phyloP scores from a whole-genome alignment of 1,140 invertebrate species.

The Zaprionus taronus region DNA sequence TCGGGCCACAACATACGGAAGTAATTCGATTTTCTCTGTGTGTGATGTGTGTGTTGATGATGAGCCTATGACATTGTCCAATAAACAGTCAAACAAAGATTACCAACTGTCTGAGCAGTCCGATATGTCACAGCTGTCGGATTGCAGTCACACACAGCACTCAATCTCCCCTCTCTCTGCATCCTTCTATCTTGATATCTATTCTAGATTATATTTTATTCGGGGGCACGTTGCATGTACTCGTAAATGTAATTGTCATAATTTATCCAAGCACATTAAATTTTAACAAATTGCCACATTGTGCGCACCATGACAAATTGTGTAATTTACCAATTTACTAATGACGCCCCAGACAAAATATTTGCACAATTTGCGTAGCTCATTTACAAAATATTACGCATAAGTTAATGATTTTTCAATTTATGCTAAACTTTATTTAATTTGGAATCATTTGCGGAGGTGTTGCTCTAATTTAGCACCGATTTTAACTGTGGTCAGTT shows the following conservation, averaged over 20 bases:
- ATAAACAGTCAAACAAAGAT: slow-evolving; percentile 40
- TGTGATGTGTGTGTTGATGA: slow-evolving; percentile 62
- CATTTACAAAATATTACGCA: slow-evolving; percentile 5
- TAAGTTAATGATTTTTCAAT: slow-evolving; percentile 16
- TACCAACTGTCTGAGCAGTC: slow-evolving; percentile 41
- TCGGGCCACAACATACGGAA: slow-evolving; percentile 69
- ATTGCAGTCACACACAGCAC: slow-evolving; percentile 21
- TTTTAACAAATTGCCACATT: slow-evolving; percentile 43
- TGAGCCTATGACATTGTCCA: slow-evolving; percentile 65
- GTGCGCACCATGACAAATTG: slow-evolving; percentile 40
- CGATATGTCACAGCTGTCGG: slow-evolving; percentile 33
- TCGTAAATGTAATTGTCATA: slow-evolving; percentile 62
- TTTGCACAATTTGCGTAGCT: slow-evolving; percentile 12
- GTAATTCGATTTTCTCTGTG: slow-evolving; percentile 73
- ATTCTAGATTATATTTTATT: slow-evolving; percentile 24
- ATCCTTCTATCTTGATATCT: not conserved
- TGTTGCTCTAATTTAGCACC: not conserved
- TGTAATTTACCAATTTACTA: slow-evolving; percentile 27
- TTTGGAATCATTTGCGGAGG: not conserved
- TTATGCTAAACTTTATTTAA: slow-evolving; percentile 13
- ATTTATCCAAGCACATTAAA: slow-evolving; percentile 71
- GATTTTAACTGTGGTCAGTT: not conserved
- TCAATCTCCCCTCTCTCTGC: not conserved
- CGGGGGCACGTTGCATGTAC: slow-evolving; percentile 21
- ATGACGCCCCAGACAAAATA: slow-evolving; percentile 7